phyloP scores from a whole-genome alignment of 1,140 invertebrate genomes.

The Thereuonema tuberculata region DNA sequence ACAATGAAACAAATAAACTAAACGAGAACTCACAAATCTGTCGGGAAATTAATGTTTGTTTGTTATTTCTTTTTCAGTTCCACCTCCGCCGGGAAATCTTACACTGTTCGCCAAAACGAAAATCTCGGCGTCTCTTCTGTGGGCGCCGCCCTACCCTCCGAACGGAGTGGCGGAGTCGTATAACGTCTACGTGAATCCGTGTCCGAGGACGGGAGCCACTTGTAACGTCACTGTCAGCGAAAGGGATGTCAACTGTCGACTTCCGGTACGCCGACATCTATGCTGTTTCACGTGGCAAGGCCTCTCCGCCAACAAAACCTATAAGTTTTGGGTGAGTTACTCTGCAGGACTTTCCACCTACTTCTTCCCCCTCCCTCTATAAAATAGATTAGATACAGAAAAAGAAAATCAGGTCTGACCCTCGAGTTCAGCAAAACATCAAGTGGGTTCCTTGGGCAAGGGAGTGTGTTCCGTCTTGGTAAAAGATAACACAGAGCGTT shows the following conservation, averaged over 20 bases:
- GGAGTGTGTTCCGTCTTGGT: too few relatives aligned
- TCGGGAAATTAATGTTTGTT: too few relatives aligned
- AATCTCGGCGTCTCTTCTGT: not conserved
- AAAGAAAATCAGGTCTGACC: too few relatives aligned
- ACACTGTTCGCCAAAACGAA: not conserved
- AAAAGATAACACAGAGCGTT: too few relatives aligned
- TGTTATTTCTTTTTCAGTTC: not conserved
- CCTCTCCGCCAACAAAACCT: not conserved
- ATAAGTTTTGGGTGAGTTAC: not conserved
- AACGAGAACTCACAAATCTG: too few relatives aligned
- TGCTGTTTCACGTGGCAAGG: slow-evolving; percentile 1
- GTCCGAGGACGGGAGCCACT: not conserved
- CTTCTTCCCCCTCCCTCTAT: too few relatives aligned
- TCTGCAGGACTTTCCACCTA: too few relatives aligned
- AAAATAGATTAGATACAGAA: too few relatives aligned
- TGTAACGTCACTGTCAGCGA: not conserved
- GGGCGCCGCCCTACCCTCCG: not conserved
- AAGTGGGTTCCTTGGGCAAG: too few relatives aligned
- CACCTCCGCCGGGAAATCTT: not conserved
- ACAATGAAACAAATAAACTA: too few relatives aligned
- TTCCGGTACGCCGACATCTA: not conserved
- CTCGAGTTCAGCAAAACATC: too few relatives aligned
- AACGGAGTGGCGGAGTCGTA: not conserved
- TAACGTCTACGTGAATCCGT: not conserved
- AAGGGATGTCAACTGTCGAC: not conserved